Evolutionary conservation across 2,888 invertebrate species (phyloP), one percentile per base, ranked within the genome.

Genomic region (Malacosoma neustria): DNA sequence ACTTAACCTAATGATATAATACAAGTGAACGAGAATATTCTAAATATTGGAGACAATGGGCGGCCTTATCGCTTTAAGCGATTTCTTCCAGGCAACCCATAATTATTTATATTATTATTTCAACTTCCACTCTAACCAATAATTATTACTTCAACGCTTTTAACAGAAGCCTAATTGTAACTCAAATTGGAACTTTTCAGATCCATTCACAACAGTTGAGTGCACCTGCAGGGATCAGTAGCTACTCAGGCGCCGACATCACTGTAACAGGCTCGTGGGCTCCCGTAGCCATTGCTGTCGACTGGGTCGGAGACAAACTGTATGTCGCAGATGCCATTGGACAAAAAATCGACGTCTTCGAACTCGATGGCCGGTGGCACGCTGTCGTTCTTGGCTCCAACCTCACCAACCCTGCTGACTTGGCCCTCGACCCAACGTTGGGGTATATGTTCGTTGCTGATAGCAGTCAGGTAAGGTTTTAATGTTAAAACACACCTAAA

Each of bases 221-320:
- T 45, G 66, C 72, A 2, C 72, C 81, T 1, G 76, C 70, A 4
- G 85, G 86, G 30, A 48, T 79, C 13, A 54, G 69, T n/a, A 55
- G 64, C 29, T 87, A 82, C 47, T 67, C 80, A 11, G 89, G 89
- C 43, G 72, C 81, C 4, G 94, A 94, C 58, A 91, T 95, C 47
- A 87, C 91, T 0, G 80, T 94, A 15, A 91, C 95, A 0, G 95
- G 94, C 0, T 93, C 94, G 0, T 96, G 96, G 96, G 89, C 94
- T 0, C 97, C 97, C 0, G 93, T 95, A 0, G 93, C 96, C 0
- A 71, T 99, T 35, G 98, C 99, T 5, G 93, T 98, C 11, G 99
- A 99, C 81, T 99, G 98, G 97, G 91, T 99, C 32, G 97, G 97
- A 0, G 94, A 97, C 70, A 98, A 98, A 70, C 87, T 99, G 5